phyloP scores from a whole-genome alignment of 2,888 invertebrate genomes.

The Dryocosmus kuriphilus region DNA sequence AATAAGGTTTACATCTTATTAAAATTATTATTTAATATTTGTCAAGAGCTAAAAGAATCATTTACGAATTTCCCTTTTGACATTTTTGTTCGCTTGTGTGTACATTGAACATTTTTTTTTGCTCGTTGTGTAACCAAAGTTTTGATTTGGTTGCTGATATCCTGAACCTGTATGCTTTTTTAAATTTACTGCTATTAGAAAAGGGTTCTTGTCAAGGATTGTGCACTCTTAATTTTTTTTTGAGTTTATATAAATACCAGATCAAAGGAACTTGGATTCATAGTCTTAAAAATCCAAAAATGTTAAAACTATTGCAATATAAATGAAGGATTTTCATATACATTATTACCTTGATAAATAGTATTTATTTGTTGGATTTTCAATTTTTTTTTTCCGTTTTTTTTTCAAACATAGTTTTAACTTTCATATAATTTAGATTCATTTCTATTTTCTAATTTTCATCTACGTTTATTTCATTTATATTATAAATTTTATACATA shows the following conservation, averaged over 20 bases:
- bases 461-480: not conserved
- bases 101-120: not conserved
- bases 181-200: not conserved
- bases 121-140: not conserved
- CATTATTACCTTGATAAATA: too few species aligned
- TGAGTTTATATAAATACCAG: too few species aligned
- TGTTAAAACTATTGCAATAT: too few species aligned
- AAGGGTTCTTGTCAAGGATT: too few species aligned
- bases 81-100: constrained; percentile 16
- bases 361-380: too few species aligned
- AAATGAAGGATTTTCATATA: too few species aligned
- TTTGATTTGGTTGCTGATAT: constrained; percentile 14
- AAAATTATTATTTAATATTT: too few species aligned
- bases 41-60: not conserved
- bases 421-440: not conserved
- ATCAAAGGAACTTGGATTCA: too few species aligned
- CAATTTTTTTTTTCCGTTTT: too few species aligned
- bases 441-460: not conserved
- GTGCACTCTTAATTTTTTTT: too few species aligned
- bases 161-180: constrained; percentile 3
- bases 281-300: too few species aligned
- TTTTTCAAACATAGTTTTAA: not conserved
- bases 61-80: constrained; percentile 5
- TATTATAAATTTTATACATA: not conserved
- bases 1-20: too few species aligned